Evolutionary conservation across 1,140 invertebrate species (phyloP).

Genomic region (Theocolax elegans): DNA sequence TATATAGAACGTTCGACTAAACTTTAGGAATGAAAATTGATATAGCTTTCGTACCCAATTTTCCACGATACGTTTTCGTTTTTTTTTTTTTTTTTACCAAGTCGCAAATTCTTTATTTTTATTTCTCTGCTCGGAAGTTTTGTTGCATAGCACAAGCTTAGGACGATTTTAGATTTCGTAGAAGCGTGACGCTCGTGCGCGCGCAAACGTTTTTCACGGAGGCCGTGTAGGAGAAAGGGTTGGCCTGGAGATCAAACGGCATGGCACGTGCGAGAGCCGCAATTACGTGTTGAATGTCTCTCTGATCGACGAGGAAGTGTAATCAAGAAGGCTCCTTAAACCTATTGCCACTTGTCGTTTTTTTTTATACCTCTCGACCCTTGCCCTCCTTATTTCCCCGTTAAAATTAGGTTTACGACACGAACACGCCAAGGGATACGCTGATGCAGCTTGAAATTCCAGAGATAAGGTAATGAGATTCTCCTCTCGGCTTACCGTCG

Average conservation of each 20-base stretch:
- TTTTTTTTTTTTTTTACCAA: not conserved
- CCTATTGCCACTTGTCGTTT: not conserved
- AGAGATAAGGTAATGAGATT: conserved; percentile 11
- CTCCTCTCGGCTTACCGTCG: not conserved
- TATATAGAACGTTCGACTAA: not conserved
- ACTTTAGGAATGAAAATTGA: not conserved
- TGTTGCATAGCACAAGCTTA: not conserved
- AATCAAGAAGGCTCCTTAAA: too few relatives aligned
- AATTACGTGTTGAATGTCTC: too few relatives aligned
- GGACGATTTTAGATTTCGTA: conserved; percentile 36
- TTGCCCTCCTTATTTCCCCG: not conserved
- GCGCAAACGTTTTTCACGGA: not conserved
- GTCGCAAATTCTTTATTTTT: not conserved
- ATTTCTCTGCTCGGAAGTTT: conserved; percentile 11
- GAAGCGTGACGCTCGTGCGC: conserved; percentile 9
- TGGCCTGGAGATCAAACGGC: not conserved
- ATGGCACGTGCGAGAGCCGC: too few relatives aligned
- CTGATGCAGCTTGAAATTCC: not conserved
- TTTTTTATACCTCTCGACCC: not conserved
- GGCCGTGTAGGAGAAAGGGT: not conserved
- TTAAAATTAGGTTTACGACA: not conserved
- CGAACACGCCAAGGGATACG: not conserved
- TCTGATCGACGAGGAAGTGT: too few relatives aligned
- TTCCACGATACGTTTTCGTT: not conserved
- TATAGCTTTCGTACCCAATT: not conserved